Evolutionary conservation across 1,140 invertebrate genomes (phyloP).

Genomic region (Eumeta japonica): DNA sequence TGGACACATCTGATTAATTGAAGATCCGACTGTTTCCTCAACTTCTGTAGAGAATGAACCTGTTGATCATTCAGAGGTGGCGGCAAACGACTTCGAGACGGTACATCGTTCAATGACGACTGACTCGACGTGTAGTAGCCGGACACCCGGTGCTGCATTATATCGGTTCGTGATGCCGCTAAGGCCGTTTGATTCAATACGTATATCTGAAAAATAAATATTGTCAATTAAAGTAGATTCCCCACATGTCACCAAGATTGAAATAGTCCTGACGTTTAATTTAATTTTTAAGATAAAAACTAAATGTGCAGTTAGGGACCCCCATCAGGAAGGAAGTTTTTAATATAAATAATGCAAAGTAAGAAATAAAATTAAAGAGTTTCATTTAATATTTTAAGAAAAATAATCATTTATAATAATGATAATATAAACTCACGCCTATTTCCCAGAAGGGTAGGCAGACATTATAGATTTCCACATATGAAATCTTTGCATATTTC

Average conservation of each 20-base stretch:
- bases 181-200: constrained; percentile 64
- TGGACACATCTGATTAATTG: constrained; percentile 79
- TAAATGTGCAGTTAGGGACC: too few species aligned
- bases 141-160: constrained; percentile 77
- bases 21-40: constrained; percentile 83
- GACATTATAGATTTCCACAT: too few species aligned
- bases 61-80: constrained; percentile 50
- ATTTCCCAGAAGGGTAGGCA: too few species aligned
- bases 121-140: constrained; percentile 77
- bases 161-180: constrained; percentile 66
- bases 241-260: not conserved
- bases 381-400: too few species aligned
- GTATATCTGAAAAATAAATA: constrained; percentile 58
- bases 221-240: constrained; percentile 1
- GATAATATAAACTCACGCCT: too few species aligned
- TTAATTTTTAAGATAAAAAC: too few species aligned
- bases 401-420: too few species aligned
- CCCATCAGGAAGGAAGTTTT: too few species aligned
- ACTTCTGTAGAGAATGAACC: constrained; percentile 69
- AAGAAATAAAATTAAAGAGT: too few species aligned
- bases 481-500: too few species aligned
- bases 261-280: too few species aligned
- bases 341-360: too few species aligned
- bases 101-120: constrained; percentile 40
- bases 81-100: constrained; percentile 26